Percentiles rank a stretch among this genome's conserved stretches.
These are phyloP conservation scores for Cerastis leucographa DNA, from an alignment of 2,888 invertebrate species.

Conservation along the genomic window DNA sequence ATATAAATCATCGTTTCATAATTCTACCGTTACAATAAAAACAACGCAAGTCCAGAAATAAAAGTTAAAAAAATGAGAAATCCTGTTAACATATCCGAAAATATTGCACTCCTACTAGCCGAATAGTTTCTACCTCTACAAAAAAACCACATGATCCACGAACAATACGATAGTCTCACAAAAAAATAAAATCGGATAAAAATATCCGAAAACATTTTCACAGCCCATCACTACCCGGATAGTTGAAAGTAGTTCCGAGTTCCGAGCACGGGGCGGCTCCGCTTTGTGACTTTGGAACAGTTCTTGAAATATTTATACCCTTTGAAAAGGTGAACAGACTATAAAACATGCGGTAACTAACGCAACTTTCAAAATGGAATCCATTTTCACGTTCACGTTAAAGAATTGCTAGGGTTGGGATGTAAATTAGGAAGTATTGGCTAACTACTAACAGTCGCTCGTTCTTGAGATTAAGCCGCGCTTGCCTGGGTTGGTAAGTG, in stretches of 20 bases:
- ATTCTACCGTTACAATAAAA: too few species aligned
- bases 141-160: neutral
- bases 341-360: conserved; percentile 15
- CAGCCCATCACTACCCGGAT: conserved; percentile 34
- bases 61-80: too few species aligned
- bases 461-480: too few species aligned
- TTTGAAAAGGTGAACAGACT: conserved; percentile 20
- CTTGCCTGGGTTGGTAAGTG: too few species aligned
- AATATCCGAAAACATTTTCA: neutral
- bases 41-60: too few species aligned
- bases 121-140: too few species aligned
- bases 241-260: conserved; percentile 54
- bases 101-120: too few species aligned
- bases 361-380: conserved; percentile 34
- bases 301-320: conserved; percentile 52
- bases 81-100: too few species aligned
- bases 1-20: too few species aligned
- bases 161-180: neutral
- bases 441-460: too few species aligned
- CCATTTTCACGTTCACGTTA: conserved; percentile 8
- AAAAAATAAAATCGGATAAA: conserved; percentile 1
- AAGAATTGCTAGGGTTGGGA: neutral
- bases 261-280: conserved; percentile 1
- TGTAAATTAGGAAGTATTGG: neutral
- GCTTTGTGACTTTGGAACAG: conserved; percentile 44